These are phyloP conservation scores for Speoplatyrhinus poulsoni DNA, from an alignment of 2,113 vertebrate species.

Conservation along the genomic window DNA sequence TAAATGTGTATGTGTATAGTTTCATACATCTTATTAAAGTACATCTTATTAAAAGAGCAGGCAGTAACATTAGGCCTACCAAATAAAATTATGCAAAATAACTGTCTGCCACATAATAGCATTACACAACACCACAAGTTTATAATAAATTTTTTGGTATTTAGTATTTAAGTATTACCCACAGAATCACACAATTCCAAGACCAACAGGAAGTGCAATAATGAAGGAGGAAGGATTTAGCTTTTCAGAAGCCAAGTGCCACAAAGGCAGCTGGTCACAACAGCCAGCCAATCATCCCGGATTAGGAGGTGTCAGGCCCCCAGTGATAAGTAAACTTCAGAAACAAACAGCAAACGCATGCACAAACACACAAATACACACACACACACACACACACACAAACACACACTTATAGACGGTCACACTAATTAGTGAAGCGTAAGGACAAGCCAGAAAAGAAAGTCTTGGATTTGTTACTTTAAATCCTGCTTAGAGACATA, in stretches of 20 bases:
- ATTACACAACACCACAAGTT: too few relatives aligned
- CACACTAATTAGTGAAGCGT: constrained; percentile 34
- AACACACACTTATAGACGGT: constrained; percentile 11
- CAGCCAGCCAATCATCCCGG: constrained; percentile 53
- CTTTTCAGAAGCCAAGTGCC: constrained; percentile 43
- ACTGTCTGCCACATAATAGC: too few relatives aligned
- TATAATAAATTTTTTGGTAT: too few relatives aligned
- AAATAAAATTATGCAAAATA: neutral
- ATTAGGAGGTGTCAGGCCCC: constrained; percentile 58
- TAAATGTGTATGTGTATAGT: neutral
- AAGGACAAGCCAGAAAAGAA: constrained; percentile 51
- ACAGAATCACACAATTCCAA: neutral
- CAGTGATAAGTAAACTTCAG: constrained; percentile 34
- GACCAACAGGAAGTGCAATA: neutral
- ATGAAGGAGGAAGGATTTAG: constrained; percentile 26
- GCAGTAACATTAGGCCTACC: constrained; percentile 8
- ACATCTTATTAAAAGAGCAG: neutral
- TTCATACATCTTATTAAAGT: constrained; percentile 4
- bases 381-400: constrained; percentile 17
- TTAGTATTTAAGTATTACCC: too few relatives aligned
- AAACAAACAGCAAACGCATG: constrained; percentile 30
- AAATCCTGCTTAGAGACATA: constrained; percentile 64
- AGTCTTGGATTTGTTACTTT: constrained; percentile 59
- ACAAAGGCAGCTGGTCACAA: constrained; percentile 44
- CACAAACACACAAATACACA: neutral